Percentiles rank a stretch among this genome's conserved stretches.
These are phyloP conservation scores for Callipepla squamata DNA, from an alignment of 2,113 vertebrate species.

Conservation along the genomic window DNA sequence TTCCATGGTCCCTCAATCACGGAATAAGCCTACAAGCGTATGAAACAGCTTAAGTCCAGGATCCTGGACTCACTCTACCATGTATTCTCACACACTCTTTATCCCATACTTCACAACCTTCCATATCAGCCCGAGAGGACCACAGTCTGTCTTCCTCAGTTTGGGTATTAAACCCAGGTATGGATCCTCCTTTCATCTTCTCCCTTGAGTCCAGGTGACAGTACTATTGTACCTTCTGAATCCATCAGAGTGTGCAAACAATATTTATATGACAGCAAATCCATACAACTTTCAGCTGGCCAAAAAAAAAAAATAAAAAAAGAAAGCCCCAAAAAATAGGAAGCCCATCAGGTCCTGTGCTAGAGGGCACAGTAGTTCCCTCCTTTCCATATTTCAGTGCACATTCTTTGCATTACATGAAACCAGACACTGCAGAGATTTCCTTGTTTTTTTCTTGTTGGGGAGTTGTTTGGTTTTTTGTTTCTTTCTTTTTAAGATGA, in stretches of 20 bases:
- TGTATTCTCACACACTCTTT: neutral
- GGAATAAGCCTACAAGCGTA: neutral
- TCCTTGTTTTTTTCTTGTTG: neutral
- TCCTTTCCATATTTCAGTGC: neutral
- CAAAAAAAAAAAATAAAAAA: neutral
- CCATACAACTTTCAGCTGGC: slow-evolving; percentile 9
- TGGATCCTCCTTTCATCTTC: neutral
- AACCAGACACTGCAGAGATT: neutral
- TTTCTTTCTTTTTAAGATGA: neutral
- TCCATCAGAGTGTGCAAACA: slow-evolving; percentile 21
- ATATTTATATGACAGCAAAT: slow-evolving; percentile 51
- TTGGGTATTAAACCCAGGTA: neutral
- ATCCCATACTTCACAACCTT: neutral
- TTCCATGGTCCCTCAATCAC: neutral
- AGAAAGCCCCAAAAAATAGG: neutral
- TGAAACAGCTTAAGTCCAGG: neutral
- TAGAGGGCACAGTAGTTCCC: neutral
- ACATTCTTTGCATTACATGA: neutral
- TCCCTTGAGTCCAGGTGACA: neutral
- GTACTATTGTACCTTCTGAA: neutral
- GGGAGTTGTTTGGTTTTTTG: neutral
- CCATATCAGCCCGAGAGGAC: neutral
- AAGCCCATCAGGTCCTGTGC: neutral
- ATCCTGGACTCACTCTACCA: neutral
- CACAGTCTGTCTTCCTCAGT: neutral